Evolutionary conservation across 1,140 invertebrate species (phyloP).

Genomic region (Pygmarrhopalites habei): DNA sequence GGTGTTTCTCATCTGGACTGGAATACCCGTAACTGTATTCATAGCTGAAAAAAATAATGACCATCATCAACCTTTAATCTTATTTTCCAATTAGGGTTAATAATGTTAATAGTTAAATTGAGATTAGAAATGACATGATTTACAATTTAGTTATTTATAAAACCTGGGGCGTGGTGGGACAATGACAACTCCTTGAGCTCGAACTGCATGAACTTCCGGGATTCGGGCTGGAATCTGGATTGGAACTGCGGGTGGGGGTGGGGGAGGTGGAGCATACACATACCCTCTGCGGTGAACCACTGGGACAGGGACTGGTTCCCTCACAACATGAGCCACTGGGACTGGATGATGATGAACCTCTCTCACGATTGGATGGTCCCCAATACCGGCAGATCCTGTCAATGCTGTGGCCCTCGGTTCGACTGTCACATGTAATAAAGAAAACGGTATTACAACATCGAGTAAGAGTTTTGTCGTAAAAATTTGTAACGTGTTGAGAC

Average conservation of each 20-base stretch:
- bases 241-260: background rate
- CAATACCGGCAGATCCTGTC: slow-evolving; percentile 4
- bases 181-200: slow-evolving; percentile 18
- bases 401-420: slow-evolving; percentile 23
- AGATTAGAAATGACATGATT: no score
- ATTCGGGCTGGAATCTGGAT: background rate
- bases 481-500: no score
- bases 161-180: slow-evolving; percentile 31
- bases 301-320: background rate
- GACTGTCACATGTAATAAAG: no score
- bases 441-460: no score
- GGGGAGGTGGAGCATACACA: background rate
- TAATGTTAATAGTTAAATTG: no score
- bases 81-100: no score
- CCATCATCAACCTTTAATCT: no score
- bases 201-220: background rate
- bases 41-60: no score
- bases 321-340: background rate
- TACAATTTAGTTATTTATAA: no score
- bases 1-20: slow-evolving; percentile 33
- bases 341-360: background rate
- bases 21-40: slow-evolving; percentile 33
- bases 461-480: no score
- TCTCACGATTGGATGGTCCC: background rate
- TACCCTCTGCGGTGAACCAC: background rate